phyloP scores from a whole-genome alignment of 2,113 vertebrate species.

The Varanus komodoensis region DNA sequence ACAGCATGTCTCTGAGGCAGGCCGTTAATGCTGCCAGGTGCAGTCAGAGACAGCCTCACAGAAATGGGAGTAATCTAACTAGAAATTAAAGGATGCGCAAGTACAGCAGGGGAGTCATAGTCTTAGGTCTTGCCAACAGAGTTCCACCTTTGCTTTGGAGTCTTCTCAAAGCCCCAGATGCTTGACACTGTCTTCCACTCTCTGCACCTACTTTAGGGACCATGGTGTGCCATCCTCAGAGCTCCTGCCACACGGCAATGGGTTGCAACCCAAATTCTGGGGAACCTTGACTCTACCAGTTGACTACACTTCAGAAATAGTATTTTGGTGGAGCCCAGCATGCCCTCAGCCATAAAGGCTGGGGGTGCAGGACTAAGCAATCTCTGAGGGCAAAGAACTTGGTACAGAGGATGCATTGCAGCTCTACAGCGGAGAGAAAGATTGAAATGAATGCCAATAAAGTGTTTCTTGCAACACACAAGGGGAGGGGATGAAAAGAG shows the following conservation, averaged over 20 bases:
- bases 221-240: background rate
- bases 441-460: constrained; percentile 38
- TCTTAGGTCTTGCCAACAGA: background rate
- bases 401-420: constrained; percentile 40
- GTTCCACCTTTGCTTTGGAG: background rate
- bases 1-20: background rate
- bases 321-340: constrained; percentile 29
- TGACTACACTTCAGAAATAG: constrained; percentile 28
- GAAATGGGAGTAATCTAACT: constrained; percentile 3
- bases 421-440: constrained; percentile 44
- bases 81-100: constrained; percentile 39
- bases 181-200: background rate
- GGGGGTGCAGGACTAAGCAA: constrained; percentile 51
- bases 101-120: background rate
- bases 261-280: background rate
- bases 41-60: constrained; percentile 15
- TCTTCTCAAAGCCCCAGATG: background rate
- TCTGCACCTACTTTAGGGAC: background rate
- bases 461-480: constrained; percentile 63
- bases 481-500: constrained; percentile 31
- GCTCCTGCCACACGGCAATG: background rate
- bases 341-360: constrained; percentile 45
- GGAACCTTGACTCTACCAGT: background rate
- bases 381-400: constrained; percentile 54
- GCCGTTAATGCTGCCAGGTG: background rate